phyloP scores from a whole-genome alignment of 2,113 vertebrate species.

The Petroica traversi region DNA sequence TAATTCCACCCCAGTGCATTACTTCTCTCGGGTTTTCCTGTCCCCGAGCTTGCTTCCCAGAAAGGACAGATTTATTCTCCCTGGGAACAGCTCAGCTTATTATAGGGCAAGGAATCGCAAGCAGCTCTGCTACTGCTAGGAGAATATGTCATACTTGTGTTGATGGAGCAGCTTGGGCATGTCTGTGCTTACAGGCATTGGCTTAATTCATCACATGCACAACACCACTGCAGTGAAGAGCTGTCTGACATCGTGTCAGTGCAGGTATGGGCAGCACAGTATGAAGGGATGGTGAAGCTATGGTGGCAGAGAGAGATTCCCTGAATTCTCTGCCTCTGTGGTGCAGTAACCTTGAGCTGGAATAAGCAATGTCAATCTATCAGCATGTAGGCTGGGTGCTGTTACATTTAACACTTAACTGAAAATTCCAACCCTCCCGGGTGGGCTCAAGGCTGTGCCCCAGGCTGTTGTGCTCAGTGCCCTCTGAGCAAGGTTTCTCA shows the following conservation, averaged over 20 bases:
- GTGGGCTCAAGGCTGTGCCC: not conserved
- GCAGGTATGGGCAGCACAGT: not conserved
- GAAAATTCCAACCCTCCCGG: not conserved
- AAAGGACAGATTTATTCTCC: slow-evolving; percentile 46
- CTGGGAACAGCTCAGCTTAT: slow-evolving; percentile 59
- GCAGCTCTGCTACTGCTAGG: slow-evolving; percentile 22
- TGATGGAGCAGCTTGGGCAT: not conserved
- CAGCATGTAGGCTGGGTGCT: not conserved
- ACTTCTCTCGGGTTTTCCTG: slow-evolving; percentile 28
- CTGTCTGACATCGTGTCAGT: not conserved
- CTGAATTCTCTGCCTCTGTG: not conserved
- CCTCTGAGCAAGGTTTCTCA: not conserved
- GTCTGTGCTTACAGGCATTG: not conserved
- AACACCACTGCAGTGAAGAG: not conserved
- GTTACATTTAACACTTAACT: not conserved
- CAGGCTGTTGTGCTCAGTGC: not conserved
- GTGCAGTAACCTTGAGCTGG: not conserved
- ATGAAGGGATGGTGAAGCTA: not conserved
- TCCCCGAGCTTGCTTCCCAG: not conserved
- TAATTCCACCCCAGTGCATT: slow-evolving; percentile 50
- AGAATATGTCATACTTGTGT: slow-evolving; percentile 28
- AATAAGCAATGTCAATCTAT: not conserved
- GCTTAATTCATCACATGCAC: not conserved
- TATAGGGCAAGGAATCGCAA: slow-evolving; percentile 56
- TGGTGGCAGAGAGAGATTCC: not conserved